Percentiles rank a stretch among this genome's conserved stretches.
Evolutionary conservation across 2,797 vertebrate genomes (phyloP).

Genomic region (Poeciliopsis presidionis): DNA sequence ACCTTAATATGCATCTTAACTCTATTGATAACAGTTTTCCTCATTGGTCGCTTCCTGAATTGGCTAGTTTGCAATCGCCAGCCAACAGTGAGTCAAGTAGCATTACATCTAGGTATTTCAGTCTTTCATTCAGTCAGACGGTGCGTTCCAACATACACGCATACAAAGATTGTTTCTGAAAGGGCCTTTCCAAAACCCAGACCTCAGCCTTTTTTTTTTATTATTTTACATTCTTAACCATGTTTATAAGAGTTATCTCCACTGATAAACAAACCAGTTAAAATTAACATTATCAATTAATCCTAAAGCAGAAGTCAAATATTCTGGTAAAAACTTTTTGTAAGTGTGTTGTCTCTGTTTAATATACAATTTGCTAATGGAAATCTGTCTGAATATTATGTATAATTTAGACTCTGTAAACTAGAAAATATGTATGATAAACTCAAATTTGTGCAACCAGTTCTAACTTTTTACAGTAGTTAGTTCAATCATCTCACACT

Average conservation of each 20-base stretch:
- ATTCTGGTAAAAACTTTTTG: neutral
- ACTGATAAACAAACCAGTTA: neutral
- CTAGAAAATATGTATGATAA: neutral
- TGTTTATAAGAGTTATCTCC: neutral
- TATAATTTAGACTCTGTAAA: neutral
- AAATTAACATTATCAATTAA: neutral
- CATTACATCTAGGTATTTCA: neutral
- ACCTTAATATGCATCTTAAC: neutral
- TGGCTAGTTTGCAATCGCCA: neutral
- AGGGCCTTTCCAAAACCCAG: neutral
- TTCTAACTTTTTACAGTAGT: neutral
- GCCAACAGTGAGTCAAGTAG: neutral
- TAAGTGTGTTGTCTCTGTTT: neutral
- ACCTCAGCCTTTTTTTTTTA: neutral
- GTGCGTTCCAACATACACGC: neutral
- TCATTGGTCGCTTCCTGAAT: neutral
- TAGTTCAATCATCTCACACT: neutral
- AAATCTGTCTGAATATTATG: neutral
- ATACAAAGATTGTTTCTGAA: neutral
- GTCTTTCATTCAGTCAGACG: neutral
- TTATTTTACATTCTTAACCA: neutral
- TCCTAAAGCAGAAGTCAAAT: neutral
- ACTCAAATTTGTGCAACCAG: neutral
- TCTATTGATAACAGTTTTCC: neutral
- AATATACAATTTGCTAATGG: neutral